Evolutionary conservation across 2,888 invertebrate species (phyloP).

Genomic region (Eumacrocentrus americanus): DNA sequence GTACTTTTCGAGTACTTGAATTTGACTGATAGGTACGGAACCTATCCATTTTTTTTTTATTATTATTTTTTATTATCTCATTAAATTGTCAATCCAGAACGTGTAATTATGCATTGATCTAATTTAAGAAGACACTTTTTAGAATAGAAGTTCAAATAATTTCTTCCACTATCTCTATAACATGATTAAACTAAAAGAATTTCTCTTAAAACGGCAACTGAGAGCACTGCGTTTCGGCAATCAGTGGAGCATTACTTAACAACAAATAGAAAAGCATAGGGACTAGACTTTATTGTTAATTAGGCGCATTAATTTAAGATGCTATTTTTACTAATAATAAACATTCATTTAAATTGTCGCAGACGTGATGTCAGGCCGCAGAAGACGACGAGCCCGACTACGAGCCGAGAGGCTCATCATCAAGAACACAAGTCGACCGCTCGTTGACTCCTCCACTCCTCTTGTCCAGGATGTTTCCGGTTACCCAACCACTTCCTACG

Average conservation of each 20-base stretch:
- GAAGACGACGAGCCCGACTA: constrained; percentile 60
- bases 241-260: constrained; percentile 31
- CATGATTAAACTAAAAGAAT: constrained; percentile 8
- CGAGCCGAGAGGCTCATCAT: constrained; percentile 56
- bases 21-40: constrained; percentile 56
- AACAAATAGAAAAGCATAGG: background rate
- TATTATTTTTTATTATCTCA: constrained; percentile 21
- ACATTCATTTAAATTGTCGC: constrained; percentile 25
- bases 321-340: background rate
- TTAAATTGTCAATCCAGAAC: constrained; percentile 13
- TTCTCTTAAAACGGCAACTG: constrained; percentile 19
- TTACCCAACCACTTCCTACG: constrained; percentile 67
- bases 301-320: background rate
- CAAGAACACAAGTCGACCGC: constrained; percentile 41
- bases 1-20: constrained; percentile 58
- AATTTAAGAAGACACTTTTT: too few species aligned
- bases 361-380: constrained; percentile 67
- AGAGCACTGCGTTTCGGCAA: constrained; percentile 38
- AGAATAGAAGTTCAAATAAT: constrained; percentile 11
- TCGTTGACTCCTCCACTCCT: constrained; percentile 53
- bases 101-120: too few species aligned
- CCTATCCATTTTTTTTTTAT: constrained; percentile 31
- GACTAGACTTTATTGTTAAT: background rate
- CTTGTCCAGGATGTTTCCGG: constrained; percentile 55
- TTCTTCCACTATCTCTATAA: constrained; percentile 13